Base-by-base conservation (phyloP, 2,888 invertebrate species). In the Lepidonotus clava region DNA sequence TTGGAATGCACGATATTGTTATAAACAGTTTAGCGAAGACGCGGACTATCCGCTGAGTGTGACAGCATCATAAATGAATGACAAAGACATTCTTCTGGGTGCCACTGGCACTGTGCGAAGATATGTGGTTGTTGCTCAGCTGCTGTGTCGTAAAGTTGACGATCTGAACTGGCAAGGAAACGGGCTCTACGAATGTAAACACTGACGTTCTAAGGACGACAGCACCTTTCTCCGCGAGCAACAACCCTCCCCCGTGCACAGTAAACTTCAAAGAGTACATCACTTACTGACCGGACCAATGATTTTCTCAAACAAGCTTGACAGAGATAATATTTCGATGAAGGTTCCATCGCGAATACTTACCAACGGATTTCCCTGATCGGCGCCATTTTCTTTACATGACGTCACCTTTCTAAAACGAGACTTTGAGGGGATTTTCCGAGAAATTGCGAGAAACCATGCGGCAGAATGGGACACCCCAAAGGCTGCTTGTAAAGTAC, bases 381-480 rank as follows among this genome's bases (percentile, higher is more conserved):
- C 46, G 80, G 46, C 80, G 80, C 80, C 80, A 80, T 80, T 80
- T 80, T 80, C 80, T 41, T 41, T 18, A 28, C 14, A 80, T 80
- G 80, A 80, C 80, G 80, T 80, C 80, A 80, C 51, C 80, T 46
- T n/a, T 6, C 32, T 18, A 46, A n/a, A 51, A 51, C 80, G 80
- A 80, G 80, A 80, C 32, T 80, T 80, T 14, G 36, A 8, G 80
- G 80, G 80, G 80, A 80, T 80, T 80, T 80, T 80, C 51, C 80
- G 80, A 80, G 80, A 80, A 80, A 32, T 51, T 51, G 80, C 80
- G 80, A 80, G 80, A 80, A n/a, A 6, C 80, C 80, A 28, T 80
- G 46, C 38, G 40, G 21, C 14, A 11, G 76, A 34, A 24, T 21
- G 38, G 34, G 76, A 24, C 40, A 14, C 46, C 46, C 80, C 80